Evolutionary conservation across 2,113 vertebrate genomes (phyloP).

Genomic region (Pterocles burchelli): DNA sequence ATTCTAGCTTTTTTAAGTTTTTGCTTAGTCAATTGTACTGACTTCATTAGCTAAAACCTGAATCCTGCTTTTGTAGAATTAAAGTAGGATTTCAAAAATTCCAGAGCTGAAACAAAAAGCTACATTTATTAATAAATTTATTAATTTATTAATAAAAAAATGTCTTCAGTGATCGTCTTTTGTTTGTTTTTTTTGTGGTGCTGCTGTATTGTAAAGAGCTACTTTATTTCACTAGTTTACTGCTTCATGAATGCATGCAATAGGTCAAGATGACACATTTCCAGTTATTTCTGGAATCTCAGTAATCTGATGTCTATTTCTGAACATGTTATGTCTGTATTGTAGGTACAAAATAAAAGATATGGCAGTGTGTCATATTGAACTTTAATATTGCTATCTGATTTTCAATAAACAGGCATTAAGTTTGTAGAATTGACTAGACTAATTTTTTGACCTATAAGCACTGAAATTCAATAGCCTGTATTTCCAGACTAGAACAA

Average conservation of each 20-base stretch:
- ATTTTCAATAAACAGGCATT: neutral
- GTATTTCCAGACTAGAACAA: neutral
- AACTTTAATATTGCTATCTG: neutral
- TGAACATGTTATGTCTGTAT: neutral
- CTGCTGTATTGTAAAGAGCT: neutral
- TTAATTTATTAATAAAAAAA: neutral
- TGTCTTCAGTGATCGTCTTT: fast-evolving
- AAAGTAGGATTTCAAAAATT: neutral
- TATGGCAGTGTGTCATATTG: fast-evolving
- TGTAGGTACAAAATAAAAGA: neutral
- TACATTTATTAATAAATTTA: neutral
- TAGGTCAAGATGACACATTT: neutral
- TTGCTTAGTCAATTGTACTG: neutral
- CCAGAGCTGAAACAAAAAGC: neutral
- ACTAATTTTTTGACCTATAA: neutral
- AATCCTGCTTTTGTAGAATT: neutral
- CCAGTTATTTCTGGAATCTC: neutral
- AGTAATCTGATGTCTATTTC: neutral
- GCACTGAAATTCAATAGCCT: neutral
- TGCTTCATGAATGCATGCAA: neutral
- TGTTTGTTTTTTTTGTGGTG: neutral
- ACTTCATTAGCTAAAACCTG: neutral
- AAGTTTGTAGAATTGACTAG: neutral
- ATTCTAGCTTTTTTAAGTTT: neutral
- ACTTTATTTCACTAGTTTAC: neutral